phyloP scores from a whole-genome alignment of 2,888 invertebrate genomes.

The Erynnis tages region DNA sequence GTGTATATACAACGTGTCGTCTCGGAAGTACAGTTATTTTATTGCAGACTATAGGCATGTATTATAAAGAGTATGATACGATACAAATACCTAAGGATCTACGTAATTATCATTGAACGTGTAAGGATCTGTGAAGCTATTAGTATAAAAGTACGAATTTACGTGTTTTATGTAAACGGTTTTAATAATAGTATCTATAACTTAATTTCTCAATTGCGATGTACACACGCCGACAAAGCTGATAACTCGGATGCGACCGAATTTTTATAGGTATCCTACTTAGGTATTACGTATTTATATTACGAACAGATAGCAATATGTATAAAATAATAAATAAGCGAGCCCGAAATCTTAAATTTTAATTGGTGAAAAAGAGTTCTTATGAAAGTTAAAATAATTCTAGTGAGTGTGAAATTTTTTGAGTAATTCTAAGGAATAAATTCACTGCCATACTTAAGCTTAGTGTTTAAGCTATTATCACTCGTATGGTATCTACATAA shows the following conservation, averaged over 20 bases:
- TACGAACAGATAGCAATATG: neutral
- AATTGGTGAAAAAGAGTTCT: too few relatives aligned
- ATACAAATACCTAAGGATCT: too few relatives aligned
- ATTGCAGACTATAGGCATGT: conserved; percentile 6
- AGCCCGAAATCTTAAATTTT: too few relatives aligned
- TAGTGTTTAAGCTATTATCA: neutral
- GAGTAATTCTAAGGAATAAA: neutral
- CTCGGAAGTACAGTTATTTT: neutral
- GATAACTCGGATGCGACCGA: conserved; percentile 9
- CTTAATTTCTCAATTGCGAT: conserved; percentile 27
- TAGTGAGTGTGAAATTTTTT: neutral
- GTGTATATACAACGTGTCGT: neutral
- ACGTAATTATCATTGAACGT: neutral
- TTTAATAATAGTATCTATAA: conserved; percentile 5
- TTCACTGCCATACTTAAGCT: neutral
- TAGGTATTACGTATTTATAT: conserved; percentile 14
- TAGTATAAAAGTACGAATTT: conserved; percentile 17
- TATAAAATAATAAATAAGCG: neutral
- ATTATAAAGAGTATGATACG: conserved; percentile 1
- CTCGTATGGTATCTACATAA: too few relatives aligned
- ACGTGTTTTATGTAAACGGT: conserved; percentile 7
- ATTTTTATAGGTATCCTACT: conserved; percentile 17
- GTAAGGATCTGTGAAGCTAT: conserved; percentile 7
- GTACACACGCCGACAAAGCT: conserved; percentile 16
- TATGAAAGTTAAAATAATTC: too few relatives aligned